phyloP scores from a whole-genome alignment of 2,797 vertebrate genomes.

The Eupleurogrammus muticus region DNA sequence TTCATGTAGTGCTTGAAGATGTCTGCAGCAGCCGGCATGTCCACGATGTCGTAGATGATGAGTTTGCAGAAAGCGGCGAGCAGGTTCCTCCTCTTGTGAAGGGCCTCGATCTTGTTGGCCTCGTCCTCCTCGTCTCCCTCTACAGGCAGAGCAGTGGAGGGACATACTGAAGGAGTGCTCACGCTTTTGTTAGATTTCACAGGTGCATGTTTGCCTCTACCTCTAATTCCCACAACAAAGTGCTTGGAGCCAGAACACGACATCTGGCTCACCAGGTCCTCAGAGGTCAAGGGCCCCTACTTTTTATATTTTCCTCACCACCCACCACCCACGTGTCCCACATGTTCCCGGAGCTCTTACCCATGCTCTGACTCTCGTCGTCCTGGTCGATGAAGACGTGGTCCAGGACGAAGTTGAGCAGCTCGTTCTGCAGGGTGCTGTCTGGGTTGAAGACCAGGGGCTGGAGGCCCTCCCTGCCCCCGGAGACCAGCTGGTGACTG shows the following conservation, averaged over 20 bases:
- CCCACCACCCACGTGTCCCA: too few relatives aligned
- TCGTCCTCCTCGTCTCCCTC: constrained; percentile 99
- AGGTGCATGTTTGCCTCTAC: too few relatives aligned
- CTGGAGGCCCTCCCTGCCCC: constrained; percentile 93
- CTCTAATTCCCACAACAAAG: not conserved
- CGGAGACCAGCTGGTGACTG: constrained; percentile 95
- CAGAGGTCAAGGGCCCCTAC: too few relatives aligned
- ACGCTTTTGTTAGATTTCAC: not conserved
- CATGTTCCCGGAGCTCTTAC: constrained; percentile 74
- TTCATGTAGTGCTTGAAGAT: constrained; percentile 99
- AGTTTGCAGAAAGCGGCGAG: constrained; percentile 98
- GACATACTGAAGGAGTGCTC: not conserved
- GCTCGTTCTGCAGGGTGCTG: constrained; percentile 93
- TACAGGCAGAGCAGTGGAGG: constrained; percentile 48
- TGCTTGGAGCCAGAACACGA: not conserved
- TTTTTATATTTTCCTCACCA: too few relatives aligned
- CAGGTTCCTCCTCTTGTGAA: constrained; percentile 98
- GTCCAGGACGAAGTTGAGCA: constrained; percentile 97
- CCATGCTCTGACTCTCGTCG: constrained; percentile 99
- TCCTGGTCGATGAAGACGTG: constrained; percentile 99
- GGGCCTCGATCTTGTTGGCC: constrained; percentile 99
- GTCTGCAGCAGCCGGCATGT: constrained; percentile 98
- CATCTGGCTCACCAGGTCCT: too few relatives aligned
- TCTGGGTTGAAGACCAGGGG: constrained; percentile 98
- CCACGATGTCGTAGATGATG: constrained; percentile 99